Conservation (phyloP, 2,113 vertebrate species). For the Syrmaticus mikado region DNA sequence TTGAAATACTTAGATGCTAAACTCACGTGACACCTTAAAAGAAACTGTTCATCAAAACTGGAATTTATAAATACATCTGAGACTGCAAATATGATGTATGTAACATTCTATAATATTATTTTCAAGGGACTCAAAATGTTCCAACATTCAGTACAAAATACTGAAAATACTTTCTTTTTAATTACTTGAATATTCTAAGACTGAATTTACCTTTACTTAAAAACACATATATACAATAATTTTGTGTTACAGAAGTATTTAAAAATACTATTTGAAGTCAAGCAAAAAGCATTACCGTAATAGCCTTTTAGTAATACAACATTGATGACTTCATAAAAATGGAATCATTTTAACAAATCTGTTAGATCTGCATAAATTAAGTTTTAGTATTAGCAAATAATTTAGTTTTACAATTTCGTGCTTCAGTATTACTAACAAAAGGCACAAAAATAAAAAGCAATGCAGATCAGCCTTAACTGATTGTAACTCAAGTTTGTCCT, state of each 20-base stretch:
- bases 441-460: neutral
- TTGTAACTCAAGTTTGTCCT: neutral
- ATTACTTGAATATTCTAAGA: neutral
- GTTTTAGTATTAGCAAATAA: neutral
- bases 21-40: neutral
- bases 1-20: neutral
- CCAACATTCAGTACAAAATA: neutral
- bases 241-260: neutral
- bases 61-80: neutral
- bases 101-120: neutral
- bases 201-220: neutral
- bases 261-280: neutral
- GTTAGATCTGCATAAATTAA: neutral
- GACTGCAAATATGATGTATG: neutral
- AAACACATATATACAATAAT: neutral
- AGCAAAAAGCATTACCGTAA: neutral
- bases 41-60: neutral
- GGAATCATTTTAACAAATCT: neutral
- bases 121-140: neutral
- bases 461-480: neutral
- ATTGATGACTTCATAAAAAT: neutral
- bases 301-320: neutral
- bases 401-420: neutral
- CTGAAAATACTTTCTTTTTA: neutral
- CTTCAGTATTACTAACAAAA: neutral